Evolutionary conservation across 1,140 invertebrate species (phyloP), one percentile per base, ranked within the genome.

Genomic region (Ostrea denselamellosa): DNA sequence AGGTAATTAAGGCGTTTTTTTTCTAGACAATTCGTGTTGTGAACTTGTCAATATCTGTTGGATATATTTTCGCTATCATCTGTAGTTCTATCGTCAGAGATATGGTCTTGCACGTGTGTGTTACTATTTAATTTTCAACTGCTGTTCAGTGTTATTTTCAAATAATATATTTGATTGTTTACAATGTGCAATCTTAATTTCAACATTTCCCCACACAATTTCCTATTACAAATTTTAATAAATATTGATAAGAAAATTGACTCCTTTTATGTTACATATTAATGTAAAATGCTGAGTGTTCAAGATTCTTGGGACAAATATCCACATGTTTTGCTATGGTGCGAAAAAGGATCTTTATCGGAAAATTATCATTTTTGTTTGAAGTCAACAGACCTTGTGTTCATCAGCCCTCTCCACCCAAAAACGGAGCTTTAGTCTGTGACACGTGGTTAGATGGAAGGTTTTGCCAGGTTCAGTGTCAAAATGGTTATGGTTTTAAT

Each of bases 381-480:
- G 8, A 58, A 88, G 87, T 71, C 83, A 4, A 17, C n/a, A 22
- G 54, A 12, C 17, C 3, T 51, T 89, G 88, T 77, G 54, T 14
- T 7, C 14, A 53, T 8, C 52, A 58, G 28, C 52, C 82, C 8
- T 1, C 0, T 14, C 54, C 88, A 9, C 88, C 88, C 22, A 25
- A 44, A 12, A 53, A 88, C 53, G 89, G 89, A 7, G 89, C 89
- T 22, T 5, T 90, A 2, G 85, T 87, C 9, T 90, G 89, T 62
- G 87, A 90, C 85, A 22, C 65, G 19, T 90, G 89, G 89, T 83
- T 85, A 34, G 87, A 86, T 12, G 89, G 89, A 22, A 65, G 58
- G 10, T 86, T 88, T 51, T 90, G 89, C 53, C 89, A 90, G 68
- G 82, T 88, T 17, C 83, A 68, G 9, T 90, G 89, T 81, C 44